Percentiles rank a stretch among this genome's conserved stretches.
Conservation (phyloP, 2,113 vertebrate species). For the Ursus arctos region DNA sequence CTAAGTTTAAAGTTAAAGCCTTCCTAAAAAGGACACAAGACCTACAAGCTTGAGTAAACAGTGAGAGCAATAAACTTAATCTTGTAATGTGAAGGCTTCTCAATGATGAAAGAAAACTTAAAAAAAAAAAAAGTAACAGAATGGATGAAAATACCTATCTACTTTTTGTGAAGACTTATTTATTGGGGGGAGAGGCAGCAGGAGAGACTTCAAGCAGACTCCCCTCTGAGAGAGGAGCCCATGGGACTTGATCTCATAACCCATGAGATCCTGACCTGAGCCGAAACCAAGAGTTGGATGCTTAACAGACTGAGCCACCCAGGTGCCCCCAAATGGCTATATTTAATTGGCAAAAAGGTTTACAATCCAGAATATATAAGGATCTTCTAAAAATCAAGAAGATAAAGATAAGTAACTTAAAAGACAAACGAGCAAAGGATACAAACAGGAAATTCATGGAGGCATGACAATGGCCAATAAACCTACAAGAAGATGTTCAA, state of each 20-base stretch:
- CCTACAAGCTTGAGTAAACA: background rate
- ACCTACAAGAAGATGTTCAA: background rate
- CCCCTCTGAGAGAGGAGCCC: background rate
- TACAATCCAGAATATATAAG: constrained; percentile 6
- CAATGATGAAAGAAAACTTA: background rate
- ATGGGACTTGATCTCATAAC: background rate
- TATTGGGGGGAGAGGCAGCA: background rate
- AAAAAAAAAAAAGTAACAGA: constrained; percentile 28
- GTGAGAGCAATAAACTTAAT: background rate
- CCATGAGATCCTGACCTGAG: background rate
- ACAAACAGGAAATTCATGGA: background rate
- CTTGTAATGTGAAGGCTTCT: background rate
- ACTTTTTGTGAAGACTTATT: background rate
- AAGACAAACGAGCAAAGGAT: background rate
- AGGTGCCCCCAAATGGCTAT: background rate
- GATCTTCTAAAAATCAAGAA: background rate
- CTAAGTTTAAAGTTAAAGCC: constrained; percentile 39
- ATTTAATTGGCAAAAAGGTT: constrained; percentile 45
- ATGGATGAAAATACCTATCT: constrained; percentile 39
- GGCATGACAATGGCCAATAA: background rate
- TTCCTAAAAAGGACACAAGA: constrained; percentile 49
- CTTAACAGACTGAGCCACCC: background rate
- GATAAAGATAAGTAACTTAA: background rate
- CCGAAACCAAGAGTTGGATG: background rate
- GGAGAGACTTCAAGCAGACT: background rate